Evolutionary conservation across 2,888 invertebrate genomes (phyloP), one percentile per base, ranked within the genome.

Genomic region (Abrostola tripartita): DNA sequence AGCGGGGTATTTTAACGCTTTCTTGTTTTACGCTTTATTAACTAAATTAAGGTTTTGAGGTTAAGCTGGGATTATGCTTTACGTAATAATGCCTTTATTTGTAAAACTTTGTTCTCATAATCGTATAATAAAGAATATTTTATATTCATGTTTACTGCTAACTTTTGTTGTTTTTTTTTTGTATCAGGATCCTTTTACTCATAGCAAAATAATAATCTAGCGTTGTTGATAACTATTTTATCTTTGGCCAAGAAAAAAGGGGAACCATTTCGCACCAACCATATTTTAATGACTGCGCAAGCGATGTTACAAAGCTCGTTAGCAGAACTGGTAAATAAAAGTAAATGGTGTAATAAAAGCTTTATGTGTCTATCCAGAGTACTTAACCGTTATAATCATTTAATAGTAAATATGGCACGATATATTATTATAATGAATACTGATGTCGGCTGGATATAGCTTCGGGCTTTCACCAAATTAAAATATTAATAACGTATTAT

Each of bases 381-480:
- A 44, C 59, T 59, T 44, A 52, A 37, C 35, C 14, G 24, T 38
- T 49, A 55, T 58, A 47, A 12, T 57, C 47, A 54, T 60, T 69
- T 40, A 61, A 11, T 51, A 42, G 40, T 40, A 52, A 60, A 64
- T 64, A 63, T 52, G 14, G 44, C 35, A 14, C 56, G 37, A 66
- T 65, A 66, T 74, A 61, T 71, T 70, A 62, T 59, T 74, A 44
- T 74, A 63, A 68, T 63, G 67, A 65, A 58, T 62, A 47, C 49
- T 40, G 59, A 52, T 66, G 40, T 47, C 35, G 36, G 59, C 10
- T 61, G 58, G 56, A 71, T 74, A 74, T 65, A 37, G 71, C 71
- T 36, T 42, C 14, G 14, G 56, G 78, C 71, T 74, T 71, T 78
- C 64, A 71, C 65, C 56, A 62, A 76, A 78, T 70, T 72, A 58